Conservation (phyloP, 2,888 invertebrate species). For the Lycocerus yunnanus region DNA sequence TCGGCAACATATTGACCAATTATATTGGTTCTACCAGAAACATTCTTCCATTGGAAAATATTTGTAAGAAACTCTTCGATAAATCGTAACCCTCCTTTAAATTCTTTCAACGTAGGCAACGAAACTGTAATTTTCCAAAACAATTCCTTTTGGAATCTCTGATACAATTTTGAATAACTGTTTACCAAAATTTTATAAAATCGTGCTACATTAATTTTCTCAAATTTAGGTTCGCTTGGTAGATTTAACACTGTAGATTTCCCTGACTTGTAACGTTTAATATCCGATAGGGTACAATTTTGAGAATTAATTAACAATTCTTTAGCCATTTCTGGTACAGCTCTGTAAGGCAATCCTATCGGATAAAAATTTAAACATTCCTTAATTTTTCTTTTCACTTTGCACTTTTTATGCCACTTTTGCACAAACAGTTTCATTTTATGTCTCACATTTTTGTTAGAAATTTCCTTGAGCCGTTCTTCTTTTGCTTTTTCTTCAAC, state of each 20-base stretch:
- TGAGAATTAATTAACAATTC: constrained; percentile 57
- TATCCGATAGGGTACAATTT: constrained; percentile 54
- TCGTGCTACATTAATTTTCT: constrained; percentile 41
- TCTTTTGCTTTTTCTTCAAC: constrained; percentile 49
- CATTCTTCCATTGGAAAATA: constrained; percentile 46
- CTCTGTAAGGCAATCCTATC: constrained; percentile 58
- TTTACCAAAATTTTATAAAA: constrained; percentile 42
- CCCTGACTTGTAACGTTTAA: constrained; percentile 59
- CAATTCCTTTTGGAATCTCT: constrained; percentile 43
- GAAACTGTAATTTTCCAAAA: constrained; percentile 69
- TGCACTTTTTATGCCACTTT: constrained; percentile 56
- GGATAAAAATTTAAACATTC: constrained; percentile 61
- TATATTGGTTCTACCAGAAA: constrained; percentile 42
- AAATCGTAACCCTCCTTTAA: constrained; percentile 44
- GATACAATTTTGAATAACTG: constrained; percentile 38
- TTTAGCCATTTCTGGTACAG: constrained; percentile 53
- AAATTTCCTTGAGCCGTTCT: constrained; percentile 53
- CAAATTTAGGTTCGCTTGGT: constrained; percentile 31
- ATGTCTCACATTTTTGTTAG: constrained; percentile 46
- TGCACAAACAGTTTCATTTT: constrained; percentile 52
- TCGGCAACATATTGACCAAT: constrained; percentile 43
- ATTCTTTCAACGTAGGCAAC: constrained; percentile 59
- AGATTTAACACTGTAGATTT: constrained; percentile 41
- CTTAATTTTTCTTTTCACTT: constrained; percentile 55
- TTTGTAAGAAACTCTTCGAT: constrained; percentile 34